Evolutionary conservation across 2,888 invertebrate genomes (phyloP), one percentile per base, ranked within the genome.

Genomic region (Diarsia rubi): DNA sequence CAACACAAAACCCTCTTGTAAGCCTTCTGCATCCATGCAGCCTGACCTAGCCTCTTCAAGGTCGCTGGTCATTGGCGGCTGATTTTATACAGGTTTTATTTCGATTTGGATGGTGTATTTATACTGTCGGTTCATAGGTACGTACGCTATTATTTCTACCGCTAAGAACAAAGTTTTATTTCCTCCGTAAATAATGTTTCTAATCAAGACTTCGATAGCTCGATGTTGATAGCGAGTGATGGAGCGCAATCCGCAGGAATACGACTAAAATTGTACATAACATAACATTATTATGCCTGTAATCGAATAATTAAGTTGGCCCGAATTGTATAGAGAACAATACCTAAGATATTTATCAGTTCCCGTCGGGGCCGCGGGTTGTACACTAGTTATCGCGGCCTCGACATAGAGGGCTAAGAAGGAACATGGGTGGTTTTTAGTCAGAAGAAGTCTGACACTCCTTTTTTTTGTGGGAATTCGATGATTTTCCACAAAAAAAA

Each of bases 131-230:
- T 37, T 49, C 14, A 24, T n/a, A n/a, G 14, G 45, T 42, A n/a
- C n/a, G n/a, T n/a, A n/a, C n/a, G 27, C 52, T 19, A 45, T 24
- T 19, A 65, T 12, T 59, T n/a, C 5, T 54, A 47, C 57, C 54
- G 62, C 59, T 80, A 80, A 64, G 27, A 69, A 47, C 42, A 37
- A 71, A 31, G 60, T 59, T 72, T 66, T 66, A 66, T 69, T 64
- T 71, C 24, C 57, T 42, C 27, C 31, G 42, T 57, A 59, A 44
- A 62, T 71, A 52, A 59, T 79, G 68, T 69, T 69, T 57, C n/a
- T 69, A 2, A 4, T 31, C 24, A 49, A 57, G n/a, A 52, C 31
- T 54, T 79, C 11, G 60, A 79, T 81, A 79, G 70, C 42, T 45
- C 27, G 31, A 45, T 14, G 72, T 82, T 59, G 44, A 59, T 81